Evolutionary conservation across 2,113 vertebrate species (phyloP), one percentile per base, ranked within the genome.

Genomic region (Nicator chloris): DNA sequence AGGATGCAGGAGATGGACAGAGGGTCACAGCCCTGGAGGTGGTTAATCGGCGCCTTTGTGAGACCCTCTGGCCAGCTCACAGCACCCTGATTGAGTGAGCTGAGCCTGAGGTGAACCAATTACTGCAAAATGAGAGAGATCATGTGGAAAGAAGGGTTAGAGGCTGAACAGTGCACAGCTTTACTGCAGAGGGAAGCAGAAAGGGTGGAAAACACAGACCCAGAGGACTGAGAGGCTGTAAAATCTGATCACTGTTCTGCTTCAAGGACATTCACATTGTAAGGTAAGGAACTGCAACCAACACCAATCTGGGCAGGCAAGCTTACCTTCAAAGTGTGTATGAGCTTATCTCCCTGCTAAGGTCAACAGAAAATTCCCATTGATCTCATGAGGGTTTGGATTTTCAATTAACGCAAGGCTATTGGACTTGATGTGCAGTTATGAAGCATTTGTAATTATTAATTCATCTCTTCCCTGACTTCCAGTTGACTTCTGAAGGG

Each of bases 381-480:
- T 78, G 90, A 93, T 91, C 86, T 96, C 68, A 71, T 13, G 44
- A 83, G 44, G 13, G 11, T 22, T 83, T 71, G 56, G 35, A 70
- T 83, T 96, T 92, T 93, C 82, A 92, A 93, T 90, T 88, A 94
- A 78, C 78, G 40, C 49, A 75, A 92, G 82, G 44, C 79, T 83
- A 63, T 60, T 83, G 56, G 71, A 81, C 51, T 66, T 85, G 30
- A 90, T 71, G 49, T 68, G 56, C 37, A 83, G 84, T 90, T 94
- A 94, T 66, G 64, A 75, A 83, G 64, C 57, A 94, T 88, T 90
- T 88, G 18, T 86, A 90, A 88, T 90, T 90, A 93, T 95, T 95
- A 97, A 96, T 95, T 90, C 92, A 71, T 94, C 87, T 90, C 71
- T 82, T 71, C 79, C 83, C 66, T 75, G 84, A 92, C 85, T 91